Conservation (phyloP, 2,888 invertebrate genomes). For the Drosophila recens region DNA sequence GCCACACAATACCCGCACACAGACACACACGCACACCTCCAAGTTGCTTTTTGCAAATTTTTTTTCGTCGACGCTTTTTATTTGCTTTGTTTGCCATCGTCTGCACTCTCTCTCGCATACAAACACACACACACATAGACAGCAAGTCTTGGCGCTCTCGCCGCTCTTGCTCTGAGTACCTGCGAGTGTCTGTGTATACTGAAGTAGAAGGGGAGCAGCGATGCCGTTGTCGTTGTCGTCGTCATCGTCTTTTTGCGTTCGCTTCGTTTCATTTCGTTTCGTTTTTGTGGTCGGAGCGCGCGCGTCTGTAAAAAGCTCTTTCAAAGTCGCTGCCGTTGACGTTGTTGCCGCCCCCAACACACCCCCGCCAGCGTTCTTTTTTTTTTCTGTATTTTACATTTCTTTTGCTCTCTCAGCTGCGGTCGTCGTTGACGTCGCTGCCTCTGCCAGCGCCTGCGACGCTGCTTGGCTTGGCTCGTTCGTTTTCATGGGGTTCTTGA, state of each 20-base stretch:
- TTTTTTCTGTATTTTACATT: constrained; percentile 49
- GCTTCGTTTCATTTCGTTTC: constrained; percentile 70
- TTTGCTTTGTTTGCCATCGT: constrained; percentile 63
- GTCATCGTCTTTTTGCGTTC: constrained; percentile 64
- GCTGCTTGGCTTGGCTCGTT: constrained; percentile 58
- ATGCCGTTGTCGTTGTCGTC: constrained; percentile 25
- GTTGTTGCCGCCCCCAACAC: constrained; percentile 60
- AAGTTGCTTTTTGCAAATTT: constrained; percentile 71
- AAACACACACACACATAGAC: not conserved
- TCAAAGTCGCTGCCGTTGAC: constrained; percentile 44
- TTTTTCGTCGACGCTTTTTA: constrained; percentile 63
- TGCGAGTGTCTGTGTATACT: constrained; percentile 14
- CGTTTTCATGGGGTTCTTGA: constrained; percentile 83
- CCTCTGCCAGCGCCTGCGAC: constrained; percentile 54
- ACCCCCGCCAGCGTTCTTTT: constrained; percentile 47
- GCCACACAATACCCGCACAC: constrained; percentile 37
- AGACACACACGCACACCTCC: constrained; percentile 42
- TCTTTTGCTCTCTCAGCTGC: constrained; percentile 59
- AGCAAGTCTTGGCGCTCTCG: constrained; percentile 47
- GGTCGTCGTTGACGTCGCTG: constrained; percentile 49
- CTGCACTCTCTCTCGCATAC: constrained; percentile 48
- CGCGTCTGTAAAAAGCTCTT: constrained; percentile 74
- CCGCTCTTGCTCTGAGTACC: constrained; percentile 30
- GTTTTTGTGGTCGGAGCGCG: constrained; percentile 70
- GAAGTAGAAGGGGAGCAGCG: constrained; percentile 24